phyloP scores from a whole-genome alignment of 2,113 vertebrate genomes.

The Indri indri region DNA sequence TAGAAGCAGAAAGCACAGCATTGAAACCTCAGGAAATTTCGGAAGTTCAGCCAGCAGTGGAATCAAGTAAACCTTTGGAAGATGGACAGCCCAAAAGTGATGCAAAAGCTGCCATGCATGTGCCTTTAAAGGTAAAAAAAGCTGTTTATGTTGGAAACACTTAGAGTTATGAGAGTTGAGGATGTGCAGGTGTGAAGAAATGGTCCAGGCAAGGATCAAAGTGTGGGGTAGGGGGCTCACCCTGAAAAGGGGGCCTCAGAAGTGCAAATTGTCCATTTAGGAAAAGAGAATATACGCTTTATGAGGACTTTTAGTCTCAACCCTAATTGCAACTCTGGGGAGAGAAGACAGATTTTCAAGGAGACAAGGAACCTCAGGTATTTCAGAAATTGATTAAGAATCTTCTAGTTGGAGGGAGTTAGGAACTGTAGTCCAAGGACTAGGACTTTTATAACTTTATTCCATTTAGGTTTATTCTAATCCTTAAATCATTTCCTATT shows the following conservation, averaged over 20 bases:
- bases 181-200: neutral
- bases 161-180: neutral
- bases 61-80: neutral
- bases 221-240: neutral
- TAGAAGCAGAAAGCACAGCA: neutral
- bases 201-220: neutral
- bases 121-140: constrained; percentile 52
- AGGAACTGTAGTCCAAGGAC: neutral
- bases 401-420: neutral
- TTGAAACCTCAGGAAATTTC: constrained; percentile 41
- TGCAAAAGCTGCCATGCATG: neutral
- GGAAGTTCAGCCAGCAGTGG: neutral
- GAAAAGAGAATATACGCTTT: neutral
- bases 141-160: neutral
- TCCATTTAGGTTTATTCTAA: neutral
- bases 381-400: constrained; percentile 6
- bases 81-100: neutral
- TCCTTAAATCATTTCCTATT: neutral
- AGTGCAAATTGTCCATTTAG: neutral
- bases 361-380: neutral
- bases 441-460: neutral
- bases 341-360: neutral
- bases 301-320: neutral
- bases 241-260: neutral
- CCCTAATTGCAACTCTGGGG: neutral